Conservation (phyloP, 2,888 invertebrate species). For the Nipponacmea schrenckii region DNA sequence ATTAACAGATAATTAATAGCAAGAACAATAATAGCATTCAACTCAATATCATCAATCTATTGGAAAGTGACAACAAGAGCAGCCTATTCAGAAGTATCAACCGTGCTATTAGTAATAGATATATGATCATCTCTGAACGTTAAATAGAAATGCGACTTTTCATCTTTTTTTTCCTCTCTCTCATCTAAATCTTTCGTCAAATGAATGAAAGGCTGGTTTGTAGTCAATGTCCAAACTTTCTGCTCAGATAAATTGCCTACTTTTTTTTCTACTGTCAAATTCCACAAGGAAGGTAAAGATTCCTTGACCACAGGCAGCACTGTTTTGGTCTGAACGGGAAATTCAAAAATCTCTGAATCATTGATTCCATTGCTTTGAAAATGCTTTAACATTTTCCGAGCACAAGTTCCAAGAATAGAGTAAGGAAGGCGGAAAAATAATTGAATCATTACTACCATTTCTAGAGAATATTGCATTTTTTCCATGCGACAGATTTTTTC, state of each 20-base stretch:
- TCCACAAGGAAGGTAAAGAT: conserved; percentile 41
- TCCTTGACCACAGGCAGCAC: conserved; percentile 37
- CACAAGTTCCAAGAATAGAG: conserved; percentile 37
- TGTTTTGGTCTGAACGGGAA: conserved; percentile 39
- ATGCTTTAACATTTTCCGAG: conserved; percentile 46
- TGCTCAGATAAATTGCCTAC: conserved; percentile 31
- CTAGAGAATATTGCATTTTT: conserved; percentile 52
- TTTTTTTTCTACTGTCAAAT: conserved; percentile 30
- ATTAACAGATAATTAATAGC: too few relatives aligned
- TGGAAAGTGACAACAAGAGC: too few relatives aligned
- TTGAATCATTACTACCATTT: conserved; percentile 51
- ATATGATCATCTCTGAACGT: background rate
- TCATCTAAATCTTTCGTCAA: conserved; percentile 11
- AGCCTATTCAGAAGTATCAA: too few relatives aligned
- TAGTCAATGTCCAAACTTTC: conserved; percentile 32
- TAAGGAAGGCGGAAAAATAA: conserved; percentile 46
- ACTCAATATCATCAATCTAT: too few relatives aligned
- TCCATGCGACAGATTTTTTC: conserved; percentile 40
- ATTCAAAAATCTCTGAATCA: conserved; percentile 37
- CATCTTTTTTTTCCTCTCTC: background rate
- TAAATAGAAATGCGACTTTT: background rate
- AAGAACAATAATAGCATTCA: too few relatives aligned
- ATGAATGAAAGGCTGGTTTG: conserved; percentile 39
- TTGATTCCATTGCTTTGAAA: conserved; percentile 38
- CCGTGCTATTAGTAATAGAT: background rate